phyloP scores from a whole-genome alignment of 2,888 invertebrate species.

The Gisinianus flammeolus region DNA sequence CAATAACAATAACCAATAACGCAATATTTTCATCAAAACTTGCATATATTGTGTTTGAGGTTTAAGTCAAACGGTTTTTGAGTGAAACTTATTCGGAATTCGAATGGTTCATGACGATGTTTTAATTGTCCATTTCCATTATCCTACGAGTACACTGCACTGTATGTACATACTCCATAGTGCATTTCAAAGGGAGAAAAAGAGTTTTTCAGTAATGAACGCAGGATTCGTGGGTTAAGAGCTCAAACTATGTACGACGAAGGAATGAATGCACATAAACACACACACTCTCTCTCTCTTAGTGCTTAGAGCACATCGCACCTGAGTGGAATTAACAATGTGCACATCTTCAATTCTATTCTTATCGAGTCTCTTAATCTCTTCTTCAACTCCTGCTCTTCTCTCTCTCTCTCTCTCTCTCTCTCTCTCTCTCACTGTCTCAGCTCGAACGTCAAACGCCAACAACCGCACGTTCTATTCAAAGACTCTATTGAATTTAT shows the following conservation, averaged over 20 bases:
- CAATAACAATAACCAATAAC: too few relatives aligned
- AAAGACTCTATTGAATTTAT: not conserved
- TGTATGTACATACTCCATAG: too few relatives aligned
- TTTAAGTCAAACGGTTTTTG: too few relatives aligned
- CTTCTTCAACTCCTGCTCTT: not conserved
- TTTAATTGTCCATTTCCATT: conserved; percentile 13
- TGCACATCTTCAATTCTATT: conserved; percentile 38
- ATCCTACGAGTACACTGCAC: too few relatives aligned
- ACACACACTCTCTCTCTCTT: not conserved
- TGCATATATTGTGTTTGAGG: too few relatives aligned
- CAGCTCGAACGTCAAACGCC: not conserved
- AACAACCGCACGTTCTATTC: not conserved
- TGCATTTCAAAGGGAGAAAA: not conserved
- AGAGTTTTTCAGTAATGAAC: conserved; percentile 9
- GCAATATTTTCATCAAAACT: too few relatives aligned
- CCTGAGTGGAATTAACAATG: conserved; percentile 40
- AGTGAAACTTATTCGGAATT: too few relatives aligned
- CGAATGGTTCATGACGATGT: not conserved
- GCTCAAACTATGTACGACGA: too few relatives aligned
- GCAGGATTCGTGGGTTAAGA: too few relatives aligned
- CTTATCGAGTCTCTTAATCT: conserved; percentile 31
- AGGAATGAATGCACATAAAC: not conserved
- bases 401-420: not conserved
- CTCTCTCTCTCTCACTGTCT: not conserved
- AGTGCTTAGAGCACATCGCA: not conserved